A percentile compares a stretch with the other conserved stretches of the same genome.
Conservation (phyloP, 2,113 vertebrate genomes). For the Lamprotornis superbus region DNA sequence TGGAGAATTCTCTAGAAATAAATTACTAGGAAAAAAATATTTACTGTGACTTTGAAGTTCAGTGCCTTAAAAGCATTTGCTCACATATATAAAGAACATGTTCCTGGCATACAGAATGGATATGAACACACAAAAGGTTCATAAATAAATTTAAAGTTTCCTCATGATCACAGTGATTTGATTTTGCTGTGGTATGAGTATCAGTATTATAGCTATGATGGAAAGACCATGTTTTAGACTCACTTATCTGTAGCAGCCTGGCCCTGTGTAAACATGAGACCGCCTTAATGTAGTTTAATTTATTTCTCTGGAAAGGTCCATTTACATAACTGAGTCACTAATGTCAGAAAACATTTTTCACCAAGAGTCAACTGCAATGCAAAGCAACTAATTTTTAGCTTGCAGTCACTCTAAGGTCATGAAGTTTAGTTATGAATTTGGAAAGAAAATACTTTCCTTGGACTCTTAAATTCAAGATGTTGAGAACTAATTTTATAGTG, state of each 20-base stretch:
- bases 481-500: neutral
- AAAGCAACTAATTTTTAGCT: conserved; percentile 38
- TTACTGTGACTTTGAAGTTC: neutral
- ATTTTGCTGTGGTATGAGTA: neutral
- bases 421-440: conserved; percentile 39
- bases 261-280: neutral
- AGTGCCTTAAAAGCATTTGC: neutral
- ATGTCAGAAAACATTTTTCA: neutral
- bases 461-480: neutral
- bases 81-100: neutral
- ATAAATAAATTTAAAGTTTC: neutral
- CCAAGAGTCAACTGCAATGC: neutral
- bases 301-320: neutral
- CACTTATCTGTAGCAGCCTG: neutral
- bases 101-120: neutral
- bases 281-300: neutral
- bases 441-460: conserved; percentile 13
- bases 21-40: neutral
- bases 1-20: neutral
- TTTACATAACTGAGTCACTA: neutral
- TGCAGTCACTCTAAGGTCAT: conserved; percentile 25
- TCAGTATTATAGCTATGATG: neutral
- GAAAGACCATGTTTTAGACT: neutral
- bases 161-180: neutral
- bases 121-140: neutral